Percentiles rank a stretch among this genome's conserved stretches.
These are phyloP conservation scores for Pachycephala philippinensis DNA, from an alignment of 2,113 vertebrate genomes.

Conservation along the genomic window DNA sequence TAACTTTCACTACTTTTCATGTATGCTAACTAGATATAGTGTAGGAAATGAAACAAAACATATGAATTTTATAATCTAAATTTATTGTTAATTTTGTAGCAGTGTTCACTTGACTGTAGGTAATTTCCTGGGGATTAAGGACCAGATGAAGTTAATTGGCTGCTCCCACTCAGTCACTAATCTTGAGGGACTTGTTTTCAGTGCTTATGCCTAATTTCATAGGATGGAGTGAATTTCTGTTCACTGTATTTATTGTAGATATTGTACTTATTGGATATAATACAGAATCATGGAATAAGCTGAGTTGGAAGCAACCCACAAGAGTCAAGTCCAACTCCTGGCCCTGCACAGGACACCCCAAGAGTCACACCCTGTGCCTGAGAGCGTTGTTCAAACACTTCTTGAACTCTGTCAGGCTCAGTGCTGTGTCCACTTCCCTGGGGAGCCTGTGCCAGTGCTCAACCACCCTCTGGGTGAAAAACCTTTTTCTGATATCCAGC, in stretches of 20 bases:
- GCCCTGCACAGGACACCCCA: background rate
- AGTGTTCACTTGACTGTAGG: background rate
- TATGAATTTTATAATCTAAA: background rate
- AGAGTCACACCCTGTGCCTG: background rate
- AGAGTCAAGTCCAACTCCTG: background rate
- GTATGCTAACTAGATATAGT: background rate
- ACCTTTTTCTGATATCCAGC: fast-evolving
- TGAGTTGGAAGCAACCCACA: background rate
- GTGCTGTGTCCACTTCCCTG: background rate
- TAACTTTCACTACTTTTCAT: background rate
- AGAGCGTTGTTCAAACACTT: fast-evolving
- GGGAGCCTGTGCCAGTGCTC: background rate
- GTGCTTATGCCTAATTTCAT: background rate
- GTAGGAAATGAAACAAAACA: background rate
- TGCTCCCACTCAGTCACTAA: background rate
- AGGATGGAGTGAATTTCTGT: background rate
- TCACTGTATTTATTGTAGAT: background rate
- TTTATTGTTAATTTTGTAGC: background rate
- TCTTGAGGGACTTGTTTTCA: background rate
- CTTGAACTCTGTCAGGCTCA: background rate
- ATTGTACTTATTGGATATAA: background rate
- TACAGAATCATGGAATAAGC: background rate
- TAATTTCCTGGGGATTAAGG: background rate
- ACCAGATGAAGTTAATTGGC: background rate
- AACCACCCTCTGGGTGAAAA: background rate